Conservation (phyloP, 1,140 invertebrate species). For the Tetragnatha versicolor region DNA sequence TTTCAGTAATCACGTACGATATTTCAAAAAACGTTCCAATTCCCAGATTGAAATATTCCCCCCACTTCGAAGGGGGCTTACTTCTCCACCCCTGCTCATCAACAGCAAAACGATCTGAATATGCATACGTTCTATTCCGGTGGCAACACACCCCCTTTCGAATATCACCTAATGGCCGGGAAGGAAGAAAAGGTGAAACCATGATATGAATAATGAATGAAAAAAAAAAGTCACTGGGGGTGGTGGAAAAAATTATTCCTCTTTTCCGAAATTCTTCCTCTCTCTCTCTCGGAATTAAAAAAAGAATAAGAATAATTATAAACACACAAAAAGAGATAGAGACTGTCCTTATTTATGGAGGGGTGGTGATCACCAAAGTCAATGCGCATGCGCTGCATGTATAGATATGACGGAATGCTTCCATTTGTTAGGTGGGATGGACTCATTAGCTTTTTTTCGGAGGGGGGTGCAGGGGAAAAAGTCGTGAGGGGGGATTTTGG, state of each 20-base stretch:
- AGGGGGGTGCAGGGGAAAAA: background rate
- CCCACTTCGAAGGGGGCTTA: background rate
- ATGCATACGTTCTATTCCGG: background rate
- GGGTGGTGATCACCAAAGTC: background rate
- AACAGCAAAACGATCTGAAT: conserved; percentile 33
- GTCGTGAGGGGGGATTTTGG: background rate
- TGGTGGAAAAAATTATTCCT: conserved; percentile 25
- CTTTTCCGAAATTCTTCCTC: conserved; percentile 8
- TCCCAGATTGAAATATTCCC: conserved; percentile 7
- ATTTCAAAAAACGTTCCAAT: conserved; percentile 42
- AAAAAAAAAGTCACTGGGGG: conserved; percentile 4
- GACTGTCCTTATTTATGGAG: conserved; percentile 27
- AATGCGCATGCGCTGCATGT: conserved; percentile 6
- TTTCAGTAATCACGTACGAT: conserved; percentile 34
- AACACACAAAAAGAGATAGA: conserved; percentile 30
- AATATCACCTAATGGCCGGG: conserved; percentile 13
- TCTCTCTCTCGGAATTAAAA: conserved; percentile 21
- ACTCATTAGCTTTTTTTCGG: conserved; percentile 32
- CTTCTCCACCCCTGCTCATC: background rate
- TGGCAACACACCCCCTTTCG: no score
- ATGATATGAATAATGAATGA: conserved; percentile 46
- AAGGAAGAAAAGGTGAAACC: background rate
- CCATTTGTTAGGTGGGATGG: conserved; percentile 36
- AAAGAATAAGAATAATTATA: conserved; percentile 46
- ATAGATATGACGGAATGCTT: conserved; percentile 13